Conservation (phyloP, 37 sponge, comb jelly and placozoan genomes). For the Geodia barretti region DNA sequence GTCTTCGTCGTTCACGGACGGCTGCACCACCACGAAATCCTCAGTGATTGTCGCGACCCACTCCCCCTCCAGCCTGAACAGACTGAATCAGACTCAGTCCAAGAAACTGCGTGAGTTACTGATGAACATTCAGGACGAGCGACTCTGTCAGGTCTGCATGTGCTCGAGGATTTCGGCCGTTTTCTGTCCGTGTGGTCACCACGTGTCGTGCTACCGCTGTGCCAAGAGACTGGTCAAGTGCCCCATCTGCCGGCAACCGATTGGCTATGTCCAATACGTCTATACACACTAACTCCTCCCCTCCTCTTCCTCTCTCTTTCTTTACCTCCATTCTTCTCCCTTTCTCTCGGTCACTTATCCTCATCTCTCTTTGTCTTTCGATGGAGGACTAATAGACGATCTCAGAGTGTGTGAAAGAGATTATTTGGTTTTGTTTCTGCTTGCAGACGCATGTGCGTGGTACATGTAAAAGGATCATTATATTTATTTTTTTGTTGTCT, state of each 20-base stretch:
- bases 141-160: constrained; percentile 83
- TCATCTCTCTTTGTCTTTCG: no score
- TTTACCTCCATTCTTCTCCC: no score
- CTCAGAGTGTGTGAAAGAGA: no score
- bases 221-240: constrained; percentile 60
- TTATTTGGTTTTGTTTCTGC: no score
- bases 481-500: no score
- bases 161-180: constrained; percentile 68
- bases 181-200: constrained; percentile 92
- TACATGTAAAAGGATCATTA: no score
- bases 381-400: no score
- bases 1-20: not conserved
- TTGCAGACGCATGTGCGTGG: no score
- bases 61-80: not conserved
- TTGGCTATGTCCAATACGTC: constrained; percentile 72
- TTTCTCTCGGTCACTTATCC: no score
- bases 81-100: constrained; percentile 19
- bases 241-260: constrained; percentile 74
- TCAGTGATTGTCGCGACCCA: not conserved
- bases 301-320: no score
- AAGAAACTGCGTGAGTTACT: constrained; percentile 58
- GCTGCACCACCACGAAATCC: not conserved
- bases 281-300: constrained; percentile 52
- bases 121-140: constrained; percentile 73
- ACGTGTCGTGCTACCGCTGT: constrained; percentile 72